Conservation (phyloP, 1,140 invertebrate species). For the Archivesica marissinica region DNA sequence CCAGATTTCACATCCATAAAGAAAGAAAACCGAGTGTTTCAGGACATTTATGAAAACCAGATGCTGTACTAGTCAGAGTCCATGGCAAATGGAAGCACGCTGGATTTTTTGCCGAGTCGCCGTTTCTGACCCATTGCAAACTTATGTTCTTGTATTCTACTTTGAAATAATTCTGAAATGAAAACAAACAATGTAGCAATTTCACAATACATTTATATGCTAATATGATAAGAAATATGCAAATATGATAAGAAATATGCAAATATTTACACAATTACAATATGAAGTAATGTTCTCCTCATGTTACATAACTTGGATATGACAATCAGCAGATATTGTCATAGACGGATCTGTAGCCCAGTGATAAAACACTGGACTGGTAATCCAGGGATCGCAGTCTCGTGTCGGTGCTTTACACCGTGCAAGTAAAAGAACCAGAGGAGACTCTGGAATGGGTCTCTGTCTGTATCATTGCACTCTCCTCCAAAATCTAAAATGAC, state of each 20-base stretch:
- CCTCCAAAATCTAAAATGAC: too few species aligned
- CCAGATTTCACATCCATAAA: too few species aligned
- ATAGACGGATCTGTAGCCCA: not conserved
- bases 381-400: too few species aligned
- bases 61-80: not conserved
- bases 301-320: not conserved
- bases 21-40: too few species aligned
- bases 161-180: constrained; percentile 52
- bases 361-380: too few species aligned
- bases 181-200: not conserved
- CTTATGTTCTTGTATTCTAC: constrained; percentile 33
- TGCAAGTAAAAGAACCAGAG: too few species aligned
- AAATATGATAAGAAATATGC: not conserved
- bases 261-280: not conserved
- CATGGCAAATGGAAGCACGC: not conserved
- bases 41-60: too few species aligned
- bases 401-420: too few species aligned
- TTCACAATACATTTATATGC: too few species aligned
- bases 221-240: not conserved
- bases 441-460: too few species aligned
- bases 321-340: not conserved
- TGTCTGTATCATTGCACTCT: too few species aligned
- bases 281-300: not conserved
- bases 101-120: constrained; percentile 14
- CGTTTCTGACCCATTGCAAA: constrained; percentile 1